Conservation (phyloP, 23 tunicate genomes). For the Corella eumyota region DNA sequence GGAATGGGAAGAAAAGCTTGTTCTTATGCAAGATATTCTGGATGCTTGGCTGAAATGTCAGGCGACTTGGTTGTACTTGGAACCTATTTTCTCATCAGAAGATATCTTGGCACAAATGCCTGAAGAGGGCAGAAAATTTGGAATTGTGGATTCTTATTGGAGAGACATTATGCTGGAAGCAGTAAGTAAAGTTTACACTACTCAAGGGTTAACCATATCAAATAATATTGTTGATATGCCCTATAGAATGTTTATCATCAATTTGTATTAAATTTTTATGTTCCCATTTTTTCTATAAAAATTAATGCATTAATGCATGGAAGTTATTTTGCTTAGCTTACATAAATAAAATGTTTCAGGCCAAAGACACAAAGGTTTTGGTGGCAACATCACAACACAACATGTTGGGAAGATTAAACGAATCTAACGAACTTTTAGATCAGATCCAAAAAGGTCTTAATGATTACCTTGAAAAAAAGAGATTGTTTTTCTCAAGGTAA, state of each 20-base stretch:
- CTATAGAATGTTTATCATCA: too few species aligned
- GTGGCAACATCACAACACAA: slow-evolving; percentile 86
- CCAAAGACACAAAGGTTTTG: slow-evolving; percentile 78
- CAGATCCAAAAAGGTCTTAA: slow-evolving; percentile 92
- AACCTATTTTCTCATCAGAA: slow-evolving; percentile 95
- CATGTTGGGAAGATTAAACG: slow-evolving; percentile 79
- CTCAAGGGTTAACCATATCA: too few species aligned
- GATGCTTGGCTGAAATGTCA: slow-evolving; percentile 97
- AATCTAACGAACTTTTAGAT: slow-evolving; percentile 75
- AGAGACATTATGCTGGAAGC: slow-evolving; percentile 80
- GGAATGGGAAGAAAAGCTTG: slow-evolving; percentile 97
- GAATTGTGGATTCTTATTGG: slow-evolving; percentile 92
- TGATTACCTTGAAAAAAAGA: slow-evolving; percentile 84
- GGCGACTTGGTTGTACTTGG: slow-evolving; percentile 96
- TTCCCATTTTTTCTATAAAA: not conserved
- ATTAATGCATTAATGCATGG: too few species aligned
- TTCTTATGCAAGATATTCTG: slow-evolving; percentile 90
- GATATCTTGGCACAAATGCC: slow-evolving; percentile 99
- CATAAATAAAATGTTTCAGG: slow-evolving; percentile 28
- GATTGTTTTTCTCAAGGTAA: slow-evolving; percentile 82
- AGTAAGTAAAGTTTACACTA: slow-evolving; percentile 12
- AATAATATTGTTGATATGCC: too few species aligned
- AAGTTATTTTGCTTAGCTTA: too few species aligned
- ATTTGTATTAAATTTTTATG: not conserved
- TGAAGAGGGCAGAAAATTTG: slow-evolving; percentile 94